phyloP scores from a whole-genome alignment of 1,140 invertebrate species.

The Scaptomyza pallida region DNA sequence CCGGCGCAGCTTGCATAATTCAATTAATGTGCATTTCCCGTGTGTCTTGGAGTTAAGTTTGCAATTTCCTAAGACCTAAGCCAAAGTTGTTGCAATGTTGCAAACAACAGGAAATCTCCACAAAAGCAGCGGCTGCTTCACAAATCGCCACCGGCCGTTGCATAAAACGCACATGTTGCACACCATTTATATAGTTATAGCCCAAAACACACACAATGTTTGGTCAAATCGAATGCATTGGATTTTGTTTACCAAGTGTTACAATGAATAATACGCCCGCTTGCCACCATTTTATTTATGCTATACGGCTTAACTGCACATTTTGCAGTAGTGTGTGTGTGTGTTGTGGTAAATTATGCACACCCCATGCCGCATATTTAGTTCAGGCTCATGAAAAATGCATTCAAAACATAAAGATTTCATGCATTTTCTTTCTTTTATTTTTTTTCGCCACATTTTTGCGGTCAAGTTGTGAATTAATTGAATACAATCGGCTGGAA shows the following conservation, averaged over 20 bases:
- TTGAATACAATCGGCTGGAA: slow-evolving; percentile 4
- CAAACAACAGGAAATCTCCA: slow-evolving; percentile 53
- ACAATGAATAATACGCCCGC: slow-evolving; percentile 34
- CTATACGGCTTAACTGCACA: slow-evolving; percentile 4
- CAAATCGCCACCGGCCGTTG: slow-evolving; percentile 43
- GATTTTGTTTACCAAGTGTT: slow-evolving; percentile 24
- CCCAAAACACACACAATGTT: neutral
- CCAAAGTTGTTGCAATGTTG: slow-evolving; percentile 1
- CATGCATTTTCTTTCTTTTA: slow-evolving; percentile 18
- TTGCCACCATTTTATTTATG: slow-evolving; percentile 18
- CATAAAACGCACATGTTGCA: slow-evolving; percentile 30
- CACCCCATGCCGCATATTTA: slow-evolving; percentile 34
- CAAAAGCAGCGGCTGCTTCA: slow-evolving; percentile 25
- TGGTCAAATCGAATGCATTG: slow-evolving; percentile 32
- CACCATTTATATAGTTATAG: slow-evolving; percentile 3
- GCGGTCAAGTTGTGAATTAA: slow-evolving; percentile 19
- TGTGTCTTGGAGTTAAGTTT: slow-evolving; percentile 36
- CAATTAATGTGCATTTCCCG: slow-evolving; percentile 77
- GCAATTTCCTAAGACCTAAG: slow-evolving; percentile 43
- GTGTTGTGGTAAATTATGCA: slow-evolving; percentile 31
- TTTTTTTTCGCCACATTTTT: slow-evolving; percentile 8
- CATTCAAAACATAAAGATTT: slow-evolving; percentile 43
- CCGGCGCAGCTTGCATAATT: slow-evolving; percentile 71
- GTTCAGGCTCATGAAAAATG: slow-evolving; percentile 46
- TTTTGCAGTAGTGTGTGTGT: neutral